phyloP scores from a whole-genome alignment of 2,888 invertebrate species.

The Oligia latruncula region DNA sequence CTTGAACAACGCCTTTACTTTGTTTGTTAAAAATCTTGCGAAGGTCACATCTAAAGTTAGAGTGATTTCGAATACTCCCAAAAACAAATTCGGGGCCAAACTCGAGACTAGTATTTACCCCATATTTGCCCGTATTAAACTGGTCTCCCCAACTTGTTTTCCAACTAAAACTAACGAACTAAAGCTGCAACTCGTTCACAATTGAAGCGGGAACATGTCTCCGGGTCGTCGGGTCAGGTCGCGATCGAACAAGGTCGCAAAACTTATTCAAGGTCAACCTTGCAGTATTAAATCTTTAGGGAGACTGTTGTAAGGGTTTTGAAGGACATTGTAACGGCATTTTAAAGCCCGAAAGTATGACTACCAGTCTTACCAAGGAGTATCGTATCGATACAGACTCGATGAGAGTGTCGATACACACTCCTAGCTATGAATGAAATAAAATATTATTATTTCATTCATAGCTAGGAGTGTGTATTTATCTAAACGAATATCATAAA shows the following conservation, averaged over 20 bases:
- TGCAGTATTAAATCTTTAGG: background rate
- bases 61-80: too few relatives aligned
- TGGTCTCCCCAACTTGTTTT: conserved; percentile 21
- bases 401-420: too few relatives aligned
- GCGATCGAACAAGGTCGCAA: conserved; percentile 37
- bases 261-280: conserved; percentile 48
- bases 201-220: conserved; percentile 13
- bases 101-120: background rate
- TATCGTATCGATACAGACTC: too few relatives aligned
- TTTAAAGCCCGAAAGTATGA: background rate
- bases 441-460: background rate
- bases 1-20: too few relatives aligned
- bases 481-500: too few relatives aligned
- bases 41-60: too few relatives aligned
- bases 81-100: background rate
- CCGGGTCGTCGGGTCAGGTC: conserved; percentile 20
- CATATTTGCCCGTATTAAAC: background rate
- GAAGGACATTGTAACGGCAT: background rate
- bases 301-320: conserved; percentile 5
- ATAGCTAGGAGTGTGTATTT: background rate
- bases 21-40: too few relatives aligned
- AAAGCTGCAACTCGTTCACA: conserved; percentile 32
- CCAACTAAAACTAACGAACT: conserved; percentile 34
- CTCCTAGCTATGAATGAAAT: too few relatives aligned
- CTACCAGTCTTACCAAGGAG: background rate